Conservation (phyloP, 2,113 vertebrate species). For the Periophthalmus modestus region DNA sequence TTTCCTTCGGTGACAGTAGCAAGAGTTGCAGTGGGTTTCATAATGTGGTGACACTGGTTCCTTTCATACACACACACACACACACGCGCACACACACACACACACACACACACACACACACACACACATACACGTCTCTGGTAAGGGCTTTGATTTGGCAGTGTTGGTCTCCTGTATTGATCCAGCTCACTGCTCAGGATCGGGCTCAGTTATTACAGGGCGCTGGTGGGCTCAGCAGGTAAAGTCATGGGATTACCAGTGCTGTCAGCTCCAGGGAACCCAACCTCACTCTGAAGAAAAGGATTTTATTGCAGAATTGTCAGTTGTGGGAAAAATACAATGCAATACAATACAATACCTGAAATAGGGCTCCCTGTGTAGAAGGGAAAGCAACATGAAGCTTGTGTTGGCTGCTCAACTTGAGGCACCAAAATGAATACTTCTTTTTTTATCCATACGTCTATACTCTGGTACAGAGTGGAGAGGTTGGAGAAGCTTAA, state of each 20-base stretch:
- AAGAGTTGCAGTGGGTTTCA: slow-evolving; percentile 49
- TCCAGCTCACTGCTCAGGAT: slow-evolving; percentile 61
- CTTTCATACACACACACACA: slow-evolving; percentile 39
- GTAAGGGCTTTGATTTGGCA: slow-evolving; percentile 60
- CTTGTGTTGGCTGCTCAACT: neutral
- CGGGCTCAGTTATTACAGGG: slow-evolving; percentile 56
- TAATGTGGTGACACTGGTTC: slow-evolving; percentile 45
- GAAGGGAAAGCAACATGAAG: neutral
- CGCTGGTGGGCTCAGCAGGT: slow-evolving; percentile 42
- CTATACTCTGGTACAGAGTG: neutral
- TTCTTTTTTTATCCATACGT: neutral
- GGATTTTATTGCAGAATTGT: neutral
- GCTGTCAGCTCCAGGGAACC: slow-evolving; percentile 29
- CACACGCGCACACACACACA: slow-evolving; percentile 6
- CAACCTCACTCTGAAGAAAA: slow-evolving; percentile 17
- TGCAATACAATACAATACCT: neutral
- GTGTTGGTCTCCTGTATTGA: slow-evolving; percentile 63
- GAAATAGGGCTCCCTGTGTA: neutral
- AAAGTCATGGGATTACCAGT: slow-evolving; percentile 40
- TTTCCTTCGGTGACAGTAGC: slow-evolving; percentile 3
- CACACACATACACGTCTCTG: neutral
- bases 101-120: slow-evolving; percentile 30
- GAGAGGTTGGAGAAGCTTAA: neutral
- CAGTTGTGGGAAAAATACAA: neutral
- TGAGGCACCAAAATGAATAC: neutral